Percentiles rank a stretch among this genome's conserved stretches.
phyloP scores from a whole-genome alignment of 1,140 invertebrate species.

The Hyles vespertilio region DNA sequence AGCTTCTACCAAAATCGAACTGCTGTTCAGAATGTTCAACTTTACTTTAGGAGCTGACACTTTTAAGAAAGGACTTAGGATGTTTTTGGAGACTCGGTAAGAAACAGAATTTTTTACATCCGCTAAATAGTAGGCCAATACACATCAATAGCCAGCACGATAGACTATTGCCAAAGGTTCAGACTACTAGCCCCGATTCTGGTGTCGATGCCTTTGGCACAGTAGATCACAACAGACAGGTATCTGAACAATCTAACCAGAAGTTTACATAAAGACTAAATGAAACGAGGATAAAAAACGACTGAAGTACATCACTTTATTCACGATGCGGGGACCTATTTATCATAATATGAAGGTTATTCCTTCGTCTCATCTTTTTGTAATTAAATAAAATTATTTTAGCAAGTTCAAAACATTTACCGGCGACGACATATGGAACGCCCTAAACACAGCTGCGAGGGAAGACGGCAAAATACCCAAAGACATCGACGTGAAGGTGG shows the following conservation, averaged over 20 bases:
- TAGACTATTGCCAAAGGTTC: no score
- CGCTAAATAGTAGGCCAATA: no score
- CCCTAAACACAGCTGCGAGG: constrained; percentile 81
- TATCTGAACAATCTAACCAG: no score
- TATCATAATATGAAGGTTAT: neutral
- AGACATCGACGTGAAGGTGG: constrained; percentile 79
- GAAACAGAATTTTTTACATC: neutral
- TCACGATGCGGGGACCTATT: neutral
- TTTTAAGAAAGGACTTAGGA: constrained; percentile 85
- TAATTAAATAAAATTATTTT: constrained; percentile 1
- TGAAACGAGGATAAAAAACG: neutral
- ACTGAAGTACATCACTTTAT: neutral
- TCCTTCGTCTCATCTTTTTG: no score
- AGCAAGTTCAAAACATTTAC: constrained; percentile 85
- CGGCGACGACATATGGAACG: constrained; percentile 87
- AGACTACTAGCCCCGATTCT: no score
- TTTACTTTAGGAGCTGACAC: constrained; percentile 87
- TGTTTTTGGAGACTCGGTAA: constrained; percentile 81
- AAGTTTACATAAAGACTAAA: neutral
- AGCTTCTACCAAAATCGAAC: constrained; percentile 83
- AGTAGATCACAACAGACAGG: no score
- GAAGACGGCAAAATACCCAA: constrained; percentile 76
- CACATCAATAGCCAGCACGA: no score
- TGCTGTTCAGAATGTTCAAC: constrained; percentile 95
- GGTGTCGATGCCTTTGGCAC: no score